These are phyloP conservation scores for Radopholus similis DNA, from an alignment of 1,140 invertebrate genomes.

Conservation along the genomic window DNA sequence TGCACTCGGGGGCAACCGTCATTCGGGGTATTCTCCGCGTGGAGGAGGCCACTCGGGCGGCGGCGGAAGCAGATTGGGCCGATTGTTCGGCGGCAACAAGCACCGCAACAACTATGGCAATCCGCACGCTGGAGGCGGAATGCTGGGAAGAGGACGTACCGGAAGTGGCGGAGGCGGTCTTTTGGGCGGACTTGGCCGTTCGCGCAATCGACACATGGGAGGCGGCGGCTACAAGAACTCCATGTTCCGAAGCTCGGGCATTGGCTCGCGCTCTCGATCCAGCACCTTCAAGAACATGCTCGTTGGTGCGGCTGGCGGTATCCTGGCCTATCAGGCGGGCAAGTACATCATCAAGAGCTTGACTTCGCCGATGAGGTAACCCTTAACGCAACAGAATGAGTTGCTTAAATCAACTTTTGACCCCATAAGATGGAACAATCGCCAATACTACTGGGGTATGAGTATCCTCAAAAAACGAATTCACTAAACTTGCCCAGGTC, in stretches of 20 bases:
- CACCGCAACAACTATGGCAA: conserved; percentile 9
- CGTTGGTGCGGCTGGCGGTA: conserved; percentile 54
- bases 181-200: neutral
- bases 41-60: neutral
- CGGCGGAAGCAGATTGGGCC: neutral
- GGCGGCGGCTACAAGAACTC: neutral
- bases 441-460: conserved; percentile 53
- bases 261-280: conserved; percentile 48
- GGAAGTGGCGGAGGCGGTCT: neutral
- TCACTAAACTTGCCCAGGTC: conserved; percentile 8
- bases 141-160: neutral
- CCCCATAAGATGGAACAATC: conserved; percentile 44
- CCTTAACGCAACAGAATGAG: neutral
- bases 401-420: neutral
- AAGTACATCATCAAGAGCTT: conserved; percentile 47
- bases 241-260: conserved; percentile 21
- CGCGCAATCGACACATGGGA: neutral
- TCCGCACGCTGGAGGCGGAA: neutral
- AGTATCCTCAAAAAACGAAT: conserved; percentile 26
- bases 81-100: neutral
- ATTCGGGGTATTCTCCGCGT: neutral
- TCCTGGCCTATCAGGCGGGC: conserved; percentile 54
- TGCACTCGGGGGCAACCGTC: neutral
- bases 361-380: conserved; percentile 52
- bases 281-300: conserved; percentile 53